Conservation (phyloP, 2,888 invertebrate species). For the Malthinus seriepunctatus region DNA sequence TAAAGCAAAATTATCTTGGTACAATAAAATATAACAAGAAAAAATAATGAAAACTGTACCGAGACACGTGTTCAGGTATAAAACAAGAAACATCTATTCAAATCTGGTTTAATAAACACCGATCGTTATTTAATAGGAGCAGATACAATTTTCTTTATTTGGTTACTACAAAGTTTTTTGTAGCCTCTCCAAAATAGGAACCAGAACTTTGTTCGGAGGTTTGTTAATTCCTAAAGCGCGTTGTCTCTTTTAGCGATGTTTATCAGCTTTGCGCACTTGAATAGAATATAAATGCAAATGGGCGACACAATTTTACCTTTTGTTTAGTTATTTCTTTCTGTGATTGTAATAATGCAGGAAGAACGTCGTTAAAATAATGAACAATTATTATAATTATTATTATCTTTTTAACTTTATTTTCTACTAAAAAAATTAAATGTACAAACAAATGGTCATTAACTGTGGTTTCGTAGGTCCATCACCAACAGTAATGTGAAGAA, state of each 20-base stretch:
- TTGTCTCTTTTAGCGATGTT: constrained; percentile 51
- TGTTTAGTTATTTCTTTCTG: constrained; percentile 50
- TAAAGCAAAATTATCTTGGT: constrained; percentile 32
- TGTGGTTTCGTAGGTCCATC: no score
- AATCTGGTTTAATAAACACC: constrained; percentile 40
- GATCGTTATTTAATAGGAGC: constrained; percentile 32
- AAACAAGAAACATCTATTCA: constrained; percentile 45
- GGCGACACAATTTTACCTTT: constrained; percentile 53
- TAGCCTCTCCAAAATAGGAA: constrained; percentile 13
- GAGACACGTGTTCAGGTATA: constrained; percentile 46
- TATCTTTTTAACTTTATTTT: not conserved
- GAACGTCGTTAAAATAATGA: constrained; percentile 54
- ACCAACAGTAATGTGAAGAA: no score
- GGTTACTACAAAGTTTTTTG: constrained; percentile 6
- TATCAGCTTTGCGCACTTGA: constrained; percentile 52
- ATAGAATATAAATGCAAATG: constrained; percentile 56
- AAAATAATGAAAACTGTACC: constrained; percentile 39
- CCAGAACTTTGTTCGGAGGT: constrained; percentile 32
- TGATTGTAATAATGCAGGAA: constrained; percentile 48
- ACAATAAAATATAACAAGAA: constrained; percentile 38
- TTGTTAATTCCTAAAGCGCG: constrained; percentile 53
- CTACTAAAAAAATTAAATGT: no score
- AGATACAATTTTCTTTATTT: constrained; percentile 13
- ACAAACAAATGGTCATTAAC: no score
- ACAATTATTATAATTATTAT: constrained; percentile 45